Conservation (phyloP, 2,888 invertebrate genomes). For the Ganaspis brasiliensis region DNA sequence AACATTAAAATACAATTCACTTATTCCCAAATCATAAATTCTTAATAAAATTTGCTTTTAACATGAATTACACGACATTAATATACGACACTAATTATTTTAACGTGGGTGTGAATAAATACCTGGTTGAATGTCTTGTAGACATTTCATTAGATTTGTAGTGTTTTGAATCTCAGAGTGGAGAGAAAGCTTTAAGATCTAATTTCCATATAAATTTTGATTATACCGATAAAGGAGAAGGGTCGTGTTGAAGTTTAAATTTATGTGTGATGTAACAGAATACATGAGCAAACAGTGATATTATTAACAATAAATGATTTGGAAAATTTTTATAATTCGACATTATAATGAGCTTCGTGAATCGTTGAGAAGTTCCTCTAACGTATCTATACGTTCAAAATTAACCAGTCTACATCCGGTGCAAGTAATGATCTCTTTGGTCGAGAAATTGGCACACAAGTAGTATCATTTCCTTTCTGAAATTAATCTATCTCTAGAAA, state of each 20-base stretch:
- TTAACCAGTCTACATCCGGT: not conserved
- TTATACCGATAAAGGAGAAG: not conserved
- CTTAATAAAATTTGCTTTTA: too few relatives aligned
- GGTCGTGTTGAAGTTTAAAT: not conserved
- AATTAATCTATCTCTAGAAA: conserved; percentile 15
- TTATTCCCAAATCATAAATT: too few relatives aligned
- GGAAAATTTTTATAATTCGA: too few relatives aligned
- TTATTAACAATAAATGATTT: not conserved
- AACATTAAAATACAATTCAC: too few relatives aligned
- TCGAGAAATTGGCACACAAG: not conserved
- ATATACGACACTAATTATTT: not conserved
- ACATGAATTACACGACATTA: too few relatives aligned
- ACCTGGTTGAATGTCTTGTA: not conserved
- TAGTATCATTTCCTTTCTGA: not conserved
- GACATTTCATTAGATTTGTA: not conserved
- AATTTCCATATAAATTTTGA: conserved; percentile 12
- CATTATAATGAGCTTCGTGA: too few relatives aligned
- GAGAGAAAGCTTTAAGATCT: not conserved
- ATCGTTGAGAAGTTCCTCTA: not conserved
- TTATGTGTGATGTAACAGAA: not conserved
- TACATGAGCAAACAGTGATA: not conserved
- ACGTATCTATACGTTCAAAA: too few relatives aligned
- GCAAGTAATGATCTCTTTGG: not conserved
- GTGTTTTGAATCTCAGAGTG: not conserved
- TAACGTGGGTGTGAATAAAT: not conserved